phyloP scores from a whole-genome alignment of 2,888 invertebrate genomes.

The Dioctria linearis region DNA sequence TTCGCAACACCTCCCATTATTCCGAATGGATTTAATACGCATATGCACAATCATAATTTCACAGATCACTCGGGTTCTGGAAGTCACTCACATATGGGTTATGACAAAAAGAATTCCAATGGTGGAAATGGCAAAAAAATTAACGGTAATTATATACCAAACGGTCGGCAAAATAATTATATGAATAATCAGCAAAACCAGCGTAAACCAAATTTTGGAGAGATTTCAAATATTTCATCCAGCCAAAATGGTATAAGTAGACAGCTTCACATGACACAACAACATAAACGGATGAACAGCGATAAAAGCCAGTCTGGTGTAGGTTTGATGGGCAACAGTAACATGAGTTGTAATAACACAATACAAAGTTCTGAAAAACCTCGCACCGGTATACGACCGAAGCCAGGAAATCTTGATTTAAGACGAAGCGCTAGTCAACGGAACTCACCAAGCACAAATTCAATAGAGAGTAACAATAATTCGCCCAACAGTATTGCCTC shows the following conservation, averaged over 20 bases:
- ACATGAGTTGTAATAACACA: slow-evolving; percentile 56
- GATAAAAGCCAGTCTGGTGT: slow-evolving; percentile 14
- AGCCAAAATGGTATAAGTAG: slow-evolving; percentile 18
- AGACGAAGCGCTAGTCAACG: slow-evolving; percentile 69
- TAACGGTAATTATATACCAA: slow-evolving; percentile 56
- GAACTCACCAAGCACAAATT: slow-evolving; percentile 70
- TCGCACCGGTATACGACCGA: slow-evolving; percentile 62
- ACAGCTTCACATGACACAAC: slow-evolving; percentile 39
- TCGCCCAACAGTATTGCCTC: slow-evolving; percentile 70
- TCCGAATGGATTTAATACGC: slow-evolving; percentile 64
- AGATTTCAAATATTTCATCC: slow-evolving; percentile 11
- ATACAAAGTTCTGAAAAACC: slow-evolving; percentile 59
- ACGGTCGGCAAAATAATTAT: slow-evolving; percentile 32
- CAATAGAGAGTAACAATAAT: slow-evolving; percentile 70
- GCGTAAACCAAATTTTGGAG: slow-evolving; percentile 32
- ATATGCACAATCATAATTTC: slow-evolving; percentile 56
- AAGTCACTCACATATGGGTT: slow-evolving; percentile 30
- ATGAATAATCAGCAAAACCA: slow-evolving; percentile 41
- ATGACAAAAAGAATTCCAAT: slow-evolving; percentile 47
- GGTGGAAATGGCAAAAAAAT: slow-evolving; percentile 51
- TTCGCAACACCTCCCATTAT: slow-evolving; percentile 70
- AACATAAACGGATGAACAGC: slow-evolving; percentile 1
- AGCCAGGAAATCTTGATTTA: slow-evolving; percentile 67
- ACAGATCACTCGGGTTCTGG: slow-evolving; percentile 45
- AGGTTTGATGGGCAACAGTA: slow-evolving; percentile 52